Evolutionary conservation across 2,797 vertebrate species (phyloP).

Genomic region (Coccyzus lansbergi): DNA sequence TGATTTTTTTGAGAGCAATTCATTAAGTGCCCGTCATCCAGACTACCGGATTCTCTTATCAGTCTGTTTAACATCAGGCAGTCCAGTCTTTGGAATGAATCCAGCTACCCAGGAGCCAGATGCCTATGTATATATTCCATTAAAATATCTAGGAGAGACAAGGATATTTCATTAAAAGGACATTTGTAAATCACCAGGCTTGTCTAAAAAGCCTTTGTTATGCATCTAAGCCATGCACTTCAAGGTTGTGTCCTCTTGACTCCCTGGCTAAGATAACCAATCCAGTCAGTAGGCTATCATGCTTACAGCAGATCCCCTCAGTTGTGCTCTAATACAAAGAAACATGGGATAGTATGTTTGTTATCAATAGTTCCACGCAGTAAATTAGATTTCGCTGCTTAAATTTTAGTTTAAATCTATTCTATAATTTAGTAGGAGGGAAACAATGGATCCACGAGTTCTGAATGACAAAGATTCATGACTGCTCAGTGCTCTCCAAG

Average conservation of each 20-base stretch:
- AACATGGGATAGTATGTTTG: background rate
- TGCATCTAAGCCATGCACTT: background rate
- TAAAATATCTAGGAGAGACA: conserved; percentile 51
- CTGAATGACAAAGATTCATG: background rate
- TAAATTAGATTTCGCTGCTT: background rate
- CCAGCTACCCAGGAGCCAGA: conserved; percentile 54
- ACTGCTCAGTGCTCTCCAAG: background rate
- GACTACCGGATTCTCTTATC: conserved; percentile 46
- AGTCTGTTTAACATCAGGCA: conserved; percentile 28
- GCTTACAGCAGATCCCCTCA: background rate
- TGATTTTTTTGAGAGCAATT: conserved; percentile 45
- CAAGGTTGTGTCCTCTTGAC: background rate
- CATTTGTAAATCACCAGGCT: conserved; percentile 18
- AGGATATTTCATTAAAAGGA: conserved; percentile 54
- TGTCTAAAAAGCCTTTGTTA: background rate
- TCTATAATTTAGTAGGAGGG: background rate
- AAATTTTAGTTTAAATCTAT: background rate
- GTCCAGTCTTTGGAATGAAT: conserved; percentile 43
- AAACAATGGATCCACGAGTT: background rate
- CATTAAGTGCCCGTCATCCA: conserved; percentile 50
- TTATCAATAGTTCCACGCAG: background rate
- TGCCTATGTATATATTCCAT: conserved; percentile 30
- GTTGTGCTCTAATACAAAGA: background rate
- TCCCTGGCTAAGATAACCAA: background rate
- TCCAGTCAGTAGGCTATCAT: background rate